A percentile compares a stretch with the other conserved stretches of the same genome.
These are phyloP conservation scores for Sternarchorhynchus goeldii DNA, from an alignment of 2,797 vertebrate genomes.

Conservation along the genomic window DNA sequence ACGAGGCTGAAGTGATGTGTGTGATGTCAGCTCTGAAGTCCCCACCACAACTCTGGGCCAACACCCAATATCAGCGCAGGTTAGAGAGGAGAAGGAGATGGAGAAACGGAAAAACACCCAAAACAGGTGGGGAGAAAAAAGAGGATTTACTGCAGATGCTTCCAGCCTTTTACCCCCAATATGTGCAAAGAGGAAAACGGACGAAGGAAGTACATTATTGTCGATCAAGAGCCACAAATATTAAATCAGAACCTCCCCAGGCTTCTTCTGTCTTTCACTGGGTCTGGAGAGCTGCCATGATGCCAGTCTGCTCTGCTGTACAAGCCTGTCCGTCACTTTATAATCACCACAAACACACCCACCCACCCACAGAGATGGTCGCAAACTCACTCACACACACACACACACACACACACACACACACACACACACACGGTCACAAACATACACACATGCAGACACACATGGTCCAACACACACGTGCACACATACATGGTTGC, in stretches of 20 bases:
- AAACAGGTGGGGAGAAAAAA: constrained; percentile 57
- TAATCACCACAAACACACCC: constrained; percentile 40
- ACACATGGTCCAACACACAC: neutral
- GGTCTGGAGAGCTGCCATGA: constrained; percentile 33
- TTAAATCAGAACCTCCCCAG: constrained; percentile 53
- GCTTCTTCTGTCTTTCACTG: constrained; percentile 19
- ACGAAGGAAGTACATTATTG: constrained; percentile 69
- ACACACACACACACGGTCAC: too few species aligned
- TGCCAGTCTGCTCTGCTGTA: constrained; percentile 18
- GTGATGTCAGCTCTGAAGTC: constrained; percentile 73
- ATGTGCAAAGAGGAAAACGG: constrained; percentile 71
- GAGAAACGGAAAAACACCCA: constrained; percentile 33
- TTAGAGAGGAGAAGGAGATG: constrained; percentile 3
- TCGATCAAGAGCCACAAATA: constrained; percentile 75
- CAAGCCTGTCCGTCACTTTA: constrained; percentile 13
- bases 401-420: neutral
- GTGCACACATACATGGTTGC: neutral
- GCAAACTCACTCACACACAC: constrained; percentile 4
- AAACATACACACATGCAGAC: too few species aligned
- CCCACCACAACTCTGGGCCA: constrained; percentile 66
- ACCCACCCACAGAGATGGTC: neutral
- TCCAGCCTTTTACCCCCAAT: constrained; percentile 71
- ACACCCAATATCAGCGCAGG: constrained; percentile 60
- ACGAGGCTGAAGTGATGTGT: constrained; percentile 69
- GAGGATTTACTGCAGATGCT: constrained; percentile 66